Base-by-base conservation (phyloP, 92 coral and sea anemone species). In the Parazoanthus darwini region DNA sequence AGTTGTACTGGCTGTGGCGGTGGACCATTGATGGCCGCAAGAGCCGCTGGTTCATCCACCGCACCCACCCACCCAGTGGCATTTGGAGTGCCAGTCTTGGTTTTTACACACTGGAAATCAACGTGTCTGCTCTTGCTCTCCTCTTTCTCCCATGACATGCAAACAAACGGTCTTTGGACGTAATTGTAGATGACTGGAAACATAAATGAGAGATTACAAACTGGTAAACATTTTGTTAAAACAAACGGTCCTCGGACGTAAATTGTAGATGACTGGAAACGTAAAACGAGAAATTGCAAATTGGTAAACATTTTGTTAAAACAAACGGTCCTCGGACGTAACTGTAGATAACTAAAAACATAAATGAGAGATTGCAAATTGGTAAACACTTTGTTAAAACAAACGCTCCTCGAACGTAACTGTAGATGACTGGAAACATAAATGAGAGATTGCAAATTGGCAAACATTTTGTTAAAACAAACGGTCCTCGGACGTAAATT, bases 81-180 rank as follows among this genome's bases (percentile, higher is more conserved):
- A 50, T 82, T 87, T 25, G 96, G 98, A 18, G 96, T 93, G 1
- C 99, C 98, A 2, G 96, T 93, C 83, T 95, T 97, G 63, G 96
- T 95, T 86, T 97, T 97, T 83, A 97, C 99, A 77, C 99, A 97
- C 92, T 97, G 99, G 91, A 97, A 97, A 75, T 97, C 99, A 79
- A 97, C 99, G 89, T 97, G 99, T 51, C 99, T 94, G 83, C 99
- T 97, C 89, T 97, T 97, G 93, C 99, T 94, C 66, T 96, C 99
- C 38, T 97, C 99, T 67, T 97, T 97, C 86, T 97, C 99, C 99
- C 99, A 97, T 13, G 99, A 97, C 99, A 97, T 97, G 88, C 95
- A 94, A 26, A 97, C 96, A 80, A 97, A 97, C 25, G 99, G 99
- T 42, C 99, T 92, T 80, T 97, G 99, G 10, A 97, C 99, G 76